A percentile compares a stretch with the other conserved stretches of the same genome.
Conservation (phyloP, 2,113 vertebrate genomes). For the Mungos mungo region DNA sequence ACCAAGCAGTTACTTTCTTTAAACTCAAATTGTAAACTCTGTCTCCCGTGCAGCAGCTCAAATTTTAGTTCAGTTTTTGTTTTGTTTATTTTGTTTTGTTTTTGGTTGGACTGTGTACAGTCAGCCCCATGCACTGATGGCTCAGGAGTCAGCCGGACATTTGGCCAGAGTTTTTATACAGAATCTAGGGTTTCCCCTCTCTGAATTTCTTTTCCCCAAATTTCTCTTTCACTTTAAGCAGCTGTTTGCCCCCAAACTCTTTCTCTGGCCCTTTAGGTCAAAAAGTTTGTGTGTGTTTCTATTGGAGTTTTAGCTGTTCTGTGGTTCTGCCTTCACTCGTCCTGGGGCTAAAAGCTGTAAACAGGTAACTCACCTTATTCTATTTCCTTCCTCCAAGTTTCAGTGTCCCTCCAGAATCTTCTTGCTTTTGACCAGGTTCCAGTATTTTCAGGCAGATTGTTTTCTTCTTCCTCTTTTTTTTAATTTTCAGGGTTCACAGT, state of each 20-base stretch:
- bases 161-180: neutral
- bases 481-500: neutral
- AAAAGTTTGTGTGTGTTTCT: neutral
- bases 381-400: neutral
- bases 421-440: neutral
- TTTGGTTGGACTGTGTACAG: neutral
- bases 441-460: neutral
- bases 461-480: too few relatives aligned
- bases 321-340: neutral
- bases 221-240: neutral
- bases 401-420: neutral
- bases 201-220: neutral
- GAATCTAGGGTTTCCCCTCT: neutral
- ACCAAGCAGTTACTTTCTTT: neutral
- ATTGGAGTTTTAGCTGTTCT: neutral
- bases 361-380: neutral
- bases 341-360: neutral
- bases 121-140: too few relatives aligned
- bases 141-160: neutral
- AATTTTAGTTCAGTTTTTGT: neutral
- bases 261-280: neutral
- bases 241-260: neutral
- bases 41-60: neutral
- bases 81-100: neutral
- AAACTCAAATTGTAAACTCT: neutral